Evolutionary conservation across 2,113 vertebrate genomes (phyloP).

Genomic region (Entosphenus tridentatus): DNA sequence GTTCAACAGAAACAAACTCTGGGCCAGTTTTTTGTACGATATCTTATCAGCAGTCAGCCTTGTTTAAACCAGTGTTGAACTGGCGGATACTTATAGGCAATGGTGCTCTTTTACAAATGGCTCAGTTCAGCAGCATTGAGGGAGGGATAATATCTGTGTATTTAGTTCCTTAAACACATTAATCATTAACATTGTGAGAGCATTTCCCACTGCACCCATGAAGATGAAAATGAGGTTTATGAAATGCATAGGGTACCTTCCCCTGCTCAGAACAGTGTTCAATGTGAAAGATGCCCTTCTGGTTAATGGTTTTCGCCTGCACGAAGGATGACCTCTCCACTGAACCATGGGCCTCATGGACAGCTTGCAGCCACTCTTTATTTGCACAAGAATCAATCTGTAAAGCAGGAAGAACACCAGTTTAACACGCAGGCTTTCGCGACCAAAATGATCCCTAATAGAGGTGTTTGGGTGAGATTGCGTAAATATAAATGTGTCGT

Average conservation of each 20-base stretch:
- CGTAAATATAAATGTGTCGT: too few relatives aligned
- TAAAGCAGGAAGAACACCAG: background rate
- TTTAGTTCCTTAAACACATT: background rate
- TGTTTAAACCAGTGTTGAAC: too few relatives aligned
- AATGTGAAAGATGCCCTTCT: constrained; percentile 37
- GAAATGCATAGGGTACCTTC: constrained; percentile 14
- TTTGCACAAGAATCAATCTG: constrained; percentile 4
- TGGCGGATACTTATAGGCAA: too few relatives aligned
- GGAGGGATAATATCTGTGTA: background rate
- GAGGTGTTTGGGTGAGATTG: too few relatives aligned
- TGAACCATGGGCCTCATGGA: constrained; percentile 80
- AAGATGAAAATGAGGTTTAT: background rate
- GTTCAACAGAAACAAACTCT: too few relatives aligned
- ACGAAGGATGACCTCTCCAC: constrained; percentile 74
- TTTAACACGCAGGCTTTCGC: too few relatives aligned
- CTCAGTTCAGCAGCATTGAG: background rate
- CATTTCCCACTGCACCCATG: background rate
- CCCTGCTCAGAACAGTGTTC: constrained; percentile 26
- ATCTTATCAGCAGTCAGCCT: too few relatives aligned
- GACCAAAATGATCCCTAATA: too few relatives aligned
- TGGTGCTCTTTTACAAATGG: background rate
- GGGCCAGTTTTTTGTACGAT: too few relatives aligned
- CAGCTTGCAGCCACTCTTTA: constrained; percentile 58
- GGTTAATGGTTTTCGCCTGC: constrained; percentile 64
- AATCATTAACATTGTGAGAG: background rate